Percentiles rank a stretch among this genome's conserved stretches.
Conservation (phyloP, 2,797 vertebrate genomes). For the Acanthurus tractus region DNA sequence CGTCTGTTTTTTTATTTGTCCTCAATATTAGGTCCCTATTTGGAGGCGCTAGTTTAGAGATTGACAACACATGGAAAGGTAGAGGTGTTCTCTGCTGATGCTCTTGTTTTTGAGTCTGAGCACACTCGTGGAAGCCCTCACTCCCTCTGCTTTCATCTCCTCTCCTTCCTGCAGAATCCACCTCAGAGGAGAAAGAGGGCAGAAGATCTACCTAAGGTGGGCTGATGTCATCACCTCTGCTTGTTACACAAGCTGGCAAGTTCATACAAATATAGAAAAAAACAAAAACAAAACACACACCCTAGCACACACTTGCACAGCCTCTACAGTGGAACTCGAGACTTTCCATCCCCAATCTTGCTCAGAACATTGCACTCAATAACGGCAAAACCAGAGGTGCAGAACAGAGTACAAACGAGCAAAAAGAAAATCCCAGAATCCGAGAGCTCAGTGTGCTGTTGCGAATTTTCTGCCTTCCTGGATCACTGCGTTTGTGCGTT, state of each 20-base stretch:
- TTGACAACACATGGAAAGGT: slow-evolving; percentile 1
- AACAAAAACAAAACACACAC: slow-evolving; percentile 11
- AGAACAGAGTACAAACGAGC: slow-evolving; percentile 62
- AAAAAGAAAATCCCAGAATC: slow-evolving; percentile 69
- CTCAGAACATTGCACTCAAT: slow-evolving; percentile 63
- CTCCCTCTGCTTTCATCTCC: not conserved
- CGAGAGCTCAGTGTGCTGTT: slow-evolving; percentile 53
- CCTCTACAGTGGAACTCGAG: slow-evolving; percentile 11
- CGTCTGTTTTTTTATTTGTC: slow-evolving; percentile 5
- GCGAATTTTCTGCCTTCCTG: slow-evolving; percentile 68
- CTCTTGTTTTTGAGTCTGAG: slow-evolving; percentile 23
- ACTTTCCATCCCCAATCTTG: slow-evolving; percentile 45
- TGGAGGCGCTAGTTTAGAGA: slow-evolving; percentile 8
- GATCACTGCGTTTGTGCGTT: slow-evolving; percentile 59
- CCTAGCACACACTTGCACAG: not conserved
- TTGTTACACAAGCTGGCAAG: slow-evolving; percentile 18
- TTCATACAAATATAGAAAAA: slow-evolving; percentile 27
- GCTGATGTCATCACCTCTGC: slow-evolving; percentile 33
- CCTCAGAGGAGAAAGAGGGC: slow-evolving; percentile 17
- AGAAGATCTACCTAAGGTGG: slow-evolving; percentile 26
- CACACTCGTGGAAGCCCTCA: slow-evolving; percentile 17
- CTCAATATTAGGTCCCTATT: not conserved
- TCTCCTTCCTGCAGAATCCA: slow-evolving; percentile 12
- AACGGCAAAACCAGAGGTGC: slow-evolving; percentile 63
- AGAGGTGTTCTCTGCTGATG: slow-evolving; percentile 22